Evolutionary conservation across 2,797 vertebrate species (phyloP).

Genomic region (Epinephelus awoara): DNA sequence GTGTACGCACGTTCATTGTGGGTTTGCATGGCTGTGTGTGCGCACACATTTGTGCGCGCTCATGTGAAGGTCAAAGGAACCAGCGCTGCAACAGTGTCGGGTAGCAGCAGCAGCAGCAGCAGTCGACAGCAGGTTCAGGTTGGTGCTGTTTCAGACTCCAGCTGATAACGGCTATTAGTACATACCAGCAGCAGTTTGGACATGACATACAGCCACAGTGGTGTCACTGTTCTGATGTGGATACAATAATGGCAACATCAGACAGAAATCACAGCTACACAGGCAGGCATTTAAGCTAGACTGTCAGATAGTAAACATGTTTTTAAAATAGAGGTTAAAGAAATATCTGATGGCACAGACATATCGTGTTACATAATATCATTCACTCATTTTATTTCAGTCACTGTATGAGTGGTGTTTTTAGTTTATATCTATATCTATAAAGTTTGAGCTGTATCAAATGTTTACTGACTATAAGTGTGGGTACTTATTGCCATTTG

Average conservation of each 20-base stretch:
- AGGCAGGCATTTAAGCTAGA: slow-evolving; percentile 29
- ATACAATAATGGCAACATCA: slow-evolving; percentile 33
- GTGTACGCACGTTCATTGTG: slow-evolving; percentile 10
- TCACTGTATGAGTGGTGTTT: no score
- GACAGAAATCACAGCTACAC: slow-evolving; percentile 35
- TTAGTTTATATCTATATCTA: no score
- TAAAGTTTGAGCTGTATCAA: no score
- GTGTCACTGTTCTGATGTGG: slow-evolving; percentile 36
- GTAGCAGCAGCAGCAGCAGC: slow-evolving; percentile 45
- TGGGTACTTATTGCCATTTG: no score
- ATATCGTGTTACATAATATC: no score
- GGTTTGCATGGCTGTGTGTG: slow-evolving; percentile 26
- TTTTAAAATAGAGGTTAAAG: no score
- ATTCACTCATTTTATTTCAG: no score
- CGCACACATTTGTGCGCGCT: slow-evolving; percentile 7
- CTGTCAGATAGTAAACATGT: slow-evolving; percentile 9
- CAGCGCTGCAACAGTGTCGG: slow-evolving; percentile 52
- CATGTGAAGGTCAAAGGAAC: slow-evolving; percentile 66
- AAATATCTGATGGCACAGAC: no score
- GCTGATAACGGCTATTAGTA: slow-evolving; percentile 65
- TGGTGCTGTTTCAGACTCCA: slow-evolving; percentile 56
- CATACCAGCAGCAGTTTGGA: slow-evolving; percentile 52
- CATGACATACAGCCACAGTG: slow-evolving; percentile 46
- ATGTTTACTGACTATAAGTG: no score
- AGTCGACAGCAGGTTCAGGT: slow-evolving; percentile 51